Base-by-base conservation (phyloP, 2,888 invertebrate species). In the Drosophila borealis region DNA sequence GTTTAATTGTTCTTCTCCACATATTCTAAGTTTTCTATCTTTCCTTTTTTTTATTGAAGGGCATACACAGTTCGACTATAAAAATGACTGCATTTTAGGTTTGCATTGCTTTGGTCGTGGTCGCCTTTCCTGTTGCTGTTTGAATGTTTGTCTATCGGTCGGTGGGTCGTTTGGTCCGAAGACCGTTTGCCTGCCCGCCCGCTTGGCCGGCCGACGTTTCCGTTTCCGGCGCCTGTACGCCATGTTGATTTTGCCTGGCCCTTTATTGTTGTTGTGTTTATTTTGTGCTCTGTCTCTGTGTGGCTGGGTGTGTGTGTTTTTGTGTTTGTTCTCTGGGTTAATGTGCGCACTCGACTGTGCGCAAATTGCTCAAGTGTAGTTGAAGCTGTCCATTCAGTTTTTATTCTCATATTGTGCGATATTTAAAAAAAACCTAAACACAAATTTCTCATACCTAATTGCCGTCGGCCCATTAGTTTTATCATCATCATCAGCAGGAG, bases 291-390 rank as follows among this genome's bases (percentile, higher is more conserved):
- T 65, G 17, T 33, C 21, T 68, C 34, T 54, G 41, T 49, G 48
- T 69, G 33, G 55, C 41, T 56, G 46, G 61, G 46, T 34, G 51
- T 34, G 63, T 53, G 17, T 63, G 34, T 37, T 37, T 19, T 13
- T 62, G 19, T 76, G 59, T 63, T 64, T 86, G 61, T 83, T 80
- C 80, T 88, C 59, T 71, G 84, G 70, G 75, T 83, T 88, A 88
- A 83, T 88, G 89, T 86, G 83, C 87, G 89, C 89, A 83, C 81
- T 83, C 87, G 79, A 87, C 83, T 88, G 89, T 83, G 87, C 78
- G 84, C 88, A 84, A 88, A 89, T 89, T 83, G 83, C 89, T 89
- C 85, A 89, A 87, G 89, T 89, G 83, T 84, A 89, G 89, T 84
- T 83, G 67, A 84, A 81, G 85, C 60, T 88, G 79, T 51, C 63